Percentiles rank a stretch among this genome's conserved stretches.
phyloP scores from a whole-genome alignment of 1,140 invertebrate genomes.

The honey bee (Apis mellifera) region Amel_HAv3.1 CM009938.2:3826001-3826500 shows the following conservation, averaged over 20 bases:
- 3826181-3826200: too few relatives aligned
- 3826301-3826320: not conserved
- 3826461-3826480: not conserved
- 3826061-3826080: constrained; percentile 3
- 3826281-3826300: not conserved
- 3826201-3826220: too few relatives aligned
- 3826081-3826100: not conserved
- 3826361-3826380: not conserved
- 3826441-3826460: too few relatives aligned
- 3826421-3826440: too few relatives aligned
- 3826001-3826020: too few relatives aligned
- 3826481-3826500: too few relatives aligned
- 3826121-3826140: not conserved
- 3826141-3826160: not conserved
- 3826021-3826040: constrained; percentile 1
- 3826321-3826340: not conserved
- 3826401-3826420: not conserved
- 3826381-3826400: not conserved
- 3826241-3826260: too few relatives aligned
- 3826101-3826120: constrained; percentile 12
- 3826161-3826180: not conserved
- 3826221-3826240: too few relatives aligned
- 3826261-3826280: too few relatives aligned
- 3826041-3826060: not conserved
- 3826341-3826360: not conserved